Conservation (phyloP, 2,113 vertebrate species). For the Indri indri region DNA sequence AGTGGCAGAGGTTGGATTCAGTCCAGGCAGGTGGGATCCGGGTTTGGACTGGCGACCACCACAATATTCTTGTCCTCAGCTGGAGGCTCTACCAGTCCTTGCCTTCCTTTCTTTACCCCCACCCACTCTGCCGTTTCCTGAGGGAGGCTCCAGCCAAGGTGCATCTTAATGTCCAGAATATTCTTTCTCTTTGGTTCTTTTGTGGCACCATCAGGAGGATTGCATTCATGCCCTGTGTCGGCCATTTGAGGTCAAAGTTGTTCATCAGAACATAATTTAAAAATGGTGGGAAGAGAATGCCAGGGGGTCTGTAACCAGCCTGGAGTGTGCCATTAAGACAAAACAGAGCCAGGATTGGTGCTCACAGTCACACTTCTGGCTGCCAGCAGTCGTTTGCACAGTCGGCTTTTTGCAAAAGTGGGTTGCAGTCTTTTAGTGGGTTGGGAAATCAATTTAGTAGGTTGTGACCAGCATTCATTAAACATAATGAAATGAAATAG, state of each 20-base stretch:
- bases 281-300: background rate
- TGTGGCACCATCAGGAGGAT: background rate
- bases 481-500: background rate
- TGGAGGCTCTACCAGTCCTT: background rate
- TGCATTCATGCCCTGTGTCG: background rate
- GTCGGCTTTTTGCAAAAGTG: background rate
- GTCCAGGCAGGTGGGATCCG: background rate
- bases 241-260: background rate
- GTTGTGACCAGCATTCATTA: background rate
- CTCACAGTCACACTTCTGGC: background rate
- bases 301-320: background rate
- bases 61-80: background rate
- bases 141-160: background rate
- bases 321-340: background rate
- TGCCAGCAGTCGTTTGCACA: background rate
- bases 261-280: constrained; percentile 14
- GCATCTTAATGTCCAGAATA: background rate
- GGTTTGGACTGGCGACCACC: background rate
- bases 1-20: background rate
- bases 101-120: background rate
- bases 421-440: background rate
- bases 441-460: background rate
- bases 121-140: background rate
- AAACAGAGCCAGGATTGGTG: background rate
- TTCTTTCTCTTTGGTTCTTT: background rate